phyloP scores from a whole-genome alignment of 2,888 invertebrate species.

The Leptopilina drosophilae region DNA sequence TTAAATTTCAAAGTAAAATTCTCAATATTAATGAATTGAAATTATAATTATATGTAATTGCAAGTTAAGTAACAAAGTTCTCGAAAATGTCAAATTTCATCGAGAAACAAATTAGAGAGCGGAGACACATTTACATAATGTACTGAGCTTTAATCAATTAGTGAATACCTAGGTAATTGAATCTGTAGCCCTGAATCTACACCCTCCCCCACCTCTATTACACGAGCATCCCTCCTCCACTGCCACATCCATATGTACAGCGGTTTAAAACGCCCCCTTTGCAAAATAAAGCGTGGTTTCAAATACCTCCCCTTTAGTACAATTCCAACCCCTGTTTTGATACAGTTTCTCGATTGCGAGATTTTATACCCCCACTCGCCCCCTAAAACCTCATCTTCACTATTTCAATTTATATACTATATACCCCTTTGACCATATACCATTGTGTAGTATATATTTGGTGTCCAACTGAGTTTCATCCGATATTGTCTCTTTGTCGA shows the following conservation, averaged over 20 bases:
- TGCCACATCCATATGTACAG: constrained; percentile 66
- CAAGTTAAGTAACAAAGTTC: background rate
- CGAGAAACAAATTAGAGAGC: constrained; percentile 36
- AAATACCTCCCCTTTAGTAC: constrained; percentile 48
- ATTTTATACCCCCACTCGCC: background rate
- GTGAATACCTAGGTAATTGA: constrained; percentile 67
- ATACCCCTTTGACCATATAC: background rate
- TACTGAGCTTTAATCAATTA: constrained; percentile 71
- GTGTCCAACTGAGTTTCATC: constrained; percentile 34
- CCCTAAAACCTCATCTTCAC: no score
- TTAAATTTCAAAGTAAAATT: no score
- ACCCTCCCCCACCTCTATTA: constrained; percentile 50
- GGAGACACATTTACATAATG: constrained; percentile 49
- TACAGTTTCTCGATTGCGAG: constrained; percentile 26
- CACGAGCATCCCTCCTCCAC: constrained; percentile 38
- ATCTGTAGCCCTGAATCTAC: constrained; percentile 60
- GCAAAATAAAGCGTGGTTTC: constrained; percentile 65
- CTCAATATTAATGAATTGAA: no score
- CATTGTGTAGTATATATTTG: background rate
- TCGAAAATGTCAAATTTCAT: constrained; percentile 1
- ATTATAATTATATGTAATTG: background rate
- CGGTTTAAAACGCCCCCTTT: constrained; percentile 64
- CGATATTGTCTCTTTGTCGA: constrained; percentile 24
- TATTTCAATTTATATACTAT: background rate
- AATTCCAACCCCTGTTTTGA: constrained; percentile 33